Conservation (phyloP, 1,140 invertebrate genomes). For the Andricus grossulariae region DNA sequence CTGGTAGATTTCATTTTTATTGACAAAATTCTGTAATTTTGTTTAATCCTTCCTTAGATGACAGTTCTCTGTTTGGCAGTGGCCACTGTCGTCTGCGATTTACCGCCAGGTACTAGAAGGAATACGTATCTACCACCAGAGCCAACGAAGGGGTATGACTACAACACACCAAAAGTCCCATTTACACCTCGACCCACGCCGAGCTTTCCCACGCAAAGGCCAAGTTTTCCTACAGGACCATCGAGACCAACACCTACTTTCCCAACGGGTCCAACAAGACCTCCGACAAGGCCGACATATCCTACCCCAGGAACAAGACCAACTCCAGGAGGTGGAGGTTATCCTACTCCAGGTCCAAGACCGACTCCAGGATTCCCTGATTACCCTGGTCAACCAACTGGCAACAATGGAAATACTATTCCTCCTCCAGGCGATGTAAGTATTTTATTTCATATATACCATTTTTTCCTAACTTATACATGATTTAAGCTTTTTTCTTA, state of each 20-base stretch:
- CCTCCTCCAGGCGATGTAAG: conserved; percentile 40
- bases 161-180: conserved; percentile 77
- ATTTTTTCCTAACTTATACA: too few species aligned
- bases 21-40: neutral
- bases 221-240: conserved; percentile 54
- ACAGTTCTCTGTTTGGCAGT: conserved; percentile 71
- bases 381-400: conserved; percentile 58
- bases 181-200: conserved; percentile 70
- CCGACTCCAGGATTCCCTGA: conserved; percentile 66
- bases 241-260: conserved; percentile 47
- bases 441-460: neutral
- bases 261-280: conserved; percentile 43
- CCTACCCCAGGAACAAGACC: conserved; percentile 41
- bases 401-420: conserved; percentile 47
- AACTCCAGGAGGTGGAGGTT: conserved; percentile 49
- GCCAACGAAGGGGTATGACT: conserved; percentile 79
- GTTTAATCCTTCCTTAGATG: conserved; percentile 51
- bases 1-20: too few species aligned
- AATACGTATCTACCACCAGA: conserved; percentile 81
- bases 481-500: too few species aligned
- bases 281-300: conserved; percentile 52
- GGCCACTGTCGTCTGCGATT: conserved; percentile 61
- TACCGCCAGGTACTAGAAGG: conserved; percentile 75
- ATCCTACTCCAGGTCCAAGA: conserved; percentile 59
- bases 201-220: conserved; percentile 53